Evolutionary conservation across 1,140 invertebrate genomes (phyloP), one percentile per base, ranked within the genome.

Genomic region (Halictus rubicundus): DNA sequence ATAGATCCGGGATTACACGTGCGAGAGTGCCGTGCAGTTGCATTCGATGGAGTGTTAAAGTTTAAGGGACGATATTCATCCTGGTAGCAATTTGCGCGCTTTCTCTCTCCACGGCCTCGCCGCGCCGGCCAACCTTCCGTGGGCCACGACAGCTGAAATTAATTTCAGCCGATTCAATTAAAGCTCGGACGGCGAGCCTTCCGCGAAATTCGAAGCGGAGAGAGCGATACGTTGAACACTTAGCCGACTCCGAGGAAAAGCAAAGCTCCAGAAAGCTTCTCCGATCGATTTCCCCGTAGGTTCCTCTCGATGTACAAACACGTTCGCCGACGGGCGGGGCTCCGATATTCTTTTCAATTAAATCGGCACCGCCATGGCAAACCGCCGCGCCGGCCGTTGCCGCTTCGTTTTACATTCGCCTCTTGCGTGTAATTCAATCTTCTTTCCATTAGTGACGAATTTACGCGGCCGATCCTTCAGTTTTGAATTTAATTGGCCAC

Each of bases 91-190:
- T 87, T 87, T 82, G 82, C 76, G 82, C 78, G 80, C 80, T 86
- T 86, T 82, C 83, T 77, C 57, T 68, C 72, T n/a, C 8, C 21
- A 42, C n/a, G n/a, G n/a, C n/a, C n/a, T n/a, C n/a, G 23, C 10
- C 46, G 32, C 68, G 65, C 69, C 76, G 68, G 70, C 83, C 88
- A 84, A 79, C 73, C 76, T 32, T 32, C 32, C 32, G 32, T 32
- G 32, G 32, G 70, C 80, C 82, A 82, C 80, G 82, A 82, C 86
- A 88, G 88, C 90, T 91, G 89, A 91, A 91, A 91, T 92, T 92
- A 92, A 91, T 92, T 91, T 90, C 86, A 85, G 85, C 87, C 87
- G 89, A 92, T 90, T 91, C 90, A 91, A 92, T 92, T 92, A 92
- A 91, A 83, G 77, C 78, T 83, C 65, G 85, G 88, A 88, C 88